Percentiles rank a stretch among this genome's conserved stretches.
Conservation (phyloP, 1,140 invertebrate species). For the Zaprionus tsacasi region DNA sequence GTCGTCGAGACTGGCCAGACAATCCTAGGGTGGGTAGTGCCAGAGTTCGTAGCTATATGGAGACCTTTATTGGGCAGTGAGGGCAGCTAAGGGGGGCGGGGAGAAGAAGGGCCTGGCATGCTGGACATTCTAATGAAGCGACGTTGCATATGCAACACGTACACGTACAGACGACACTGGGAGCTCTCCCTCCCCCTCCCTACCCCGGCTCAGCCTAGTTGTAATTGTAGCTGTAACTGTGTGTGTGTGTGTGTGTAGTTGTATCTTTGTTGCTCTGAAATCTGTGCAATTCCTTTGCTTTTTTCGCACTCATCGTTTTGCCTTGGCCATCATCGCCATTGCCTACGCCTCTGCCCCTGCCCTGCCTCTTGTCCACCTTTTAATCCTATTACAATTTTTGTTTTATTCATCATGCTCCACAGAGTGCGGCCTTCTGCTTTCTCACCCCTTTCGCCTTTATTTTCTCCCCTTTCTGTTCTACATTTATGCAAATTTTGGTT, state of each 20-base stretch:
- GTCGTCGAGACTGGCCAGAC: slow-evolving; percentile 65
- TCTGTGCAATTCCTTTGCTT: slow-evolving; percentile 52
- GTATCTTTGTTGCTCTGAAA: slow-evolving; percentile 48
- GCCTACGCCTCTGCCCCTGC: slow-evolving; percentile 22
- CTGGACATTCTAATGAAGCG: slow-evolving; percentile 79
- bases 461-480: slow-evolving; percentile 28
- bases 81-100: neutral
- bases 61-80: neutral
- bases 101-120: slow-evolving; percentile 51
- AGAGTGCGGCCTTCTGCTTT: neutral
- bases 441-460: neutral
- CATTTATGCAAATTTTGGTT: slow-evolving; percentile 79
- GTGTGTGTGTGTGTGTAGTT: slow-evolving; percentile 7
- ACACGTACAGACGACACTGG: slow-evolving; percentile 66
- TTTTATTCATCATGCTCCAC: slow-evolving; percentile 71
- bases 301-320: slow-evolving; percentile 42
- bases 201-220: slow-evolving; percentile 24
- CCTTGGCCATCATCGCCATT: slow-evolving; percentile 47
- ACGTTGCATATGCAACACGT: slow-evolving; percentile 79
- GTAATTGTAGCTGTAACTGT: slow-evolving; percentile 24
- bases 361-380: slow-evolving; percentile 71
- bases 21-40: neutral
- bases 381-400: slow-evolving; percentile 82
- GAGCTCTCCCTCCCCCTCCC: slow-evolving; percentile 29
- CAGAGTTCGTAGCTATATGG: neutral